Evolutionary conservation across 2,797 vertebrate species (phyloP).

Genomic region (Chelidonichthys spinosus): DNA sequence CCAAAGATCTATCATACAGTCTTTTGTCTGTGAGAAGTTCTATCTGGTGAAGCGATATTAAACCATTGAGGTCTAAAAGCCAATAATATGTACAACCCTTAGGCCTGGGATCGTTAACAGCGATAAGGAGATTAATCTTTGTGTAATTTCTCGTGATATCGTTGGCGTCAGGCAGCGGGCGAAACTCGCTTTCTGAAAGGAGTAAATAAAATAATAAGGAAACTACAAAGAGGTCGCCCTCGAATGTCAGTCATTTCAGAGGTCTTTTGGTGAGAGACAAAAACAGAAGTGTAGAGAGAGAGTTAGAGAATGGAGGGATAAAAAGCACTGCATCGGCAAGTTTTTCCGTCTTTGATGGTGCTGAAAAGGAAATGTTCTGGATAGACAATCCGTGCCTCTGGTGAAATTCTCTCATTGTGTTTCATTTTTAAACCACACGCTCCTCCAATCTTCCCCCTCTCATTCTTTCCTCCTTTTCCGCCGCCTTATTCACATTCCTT

Average conservation of each 20-base stretch:
- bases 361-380: slow-evolving; percentile 71
- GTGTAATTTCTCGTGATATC: slow-evolving; percentile 55
- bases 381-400: slow-evolving; percentile 70
- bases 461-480: slow-evolving; percentile 41
- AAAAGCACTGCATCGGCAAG: slow-evolving; percentile 64
- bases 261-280: slow-evolving; percentile 54
- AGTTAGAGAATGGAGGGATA: slow-evolving; percentile 44
- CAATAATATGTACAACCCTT: slow-evolving; percentile 68
- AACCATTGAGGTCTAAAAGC: slow-evolving; percentile 65
- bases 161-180: slow-evolving; percentile 38
- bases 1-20: slow-evolving; percentile 44
- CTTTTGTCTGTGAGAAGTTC: slow-evolving; percentile 56
- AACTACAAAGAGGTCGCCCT: slow-evolving; percentile 51
- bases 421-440: slow-evolving; percentile 64
- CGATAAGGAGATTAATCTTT: slow-evolving; percentile 74
- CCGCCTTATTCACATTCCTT: slow-evolving; percentile 49
- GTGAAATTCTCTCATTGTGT: slow-evolving; percentile 72
- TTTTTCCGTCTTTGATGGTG: slow-evolving; percentile 69
- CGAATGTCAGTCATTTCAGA: slow-evolving; percentile 58
- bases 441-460: slow-evolving; percentile 32
- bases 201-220: slow-evolving; percentile 32
- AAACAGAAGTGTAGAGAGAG: slow-evolving; percentile 26
- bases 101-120: slow-evolving; percentile 60
- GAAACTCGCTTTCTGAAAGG: slow-evolving; percentile 19
- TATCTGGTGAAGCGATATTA: slow-evolving; percentile 65